phyloP scores from a whole-genome alignment of 2,797 vertebrate species.

The Anabas testudineus region DNA sequence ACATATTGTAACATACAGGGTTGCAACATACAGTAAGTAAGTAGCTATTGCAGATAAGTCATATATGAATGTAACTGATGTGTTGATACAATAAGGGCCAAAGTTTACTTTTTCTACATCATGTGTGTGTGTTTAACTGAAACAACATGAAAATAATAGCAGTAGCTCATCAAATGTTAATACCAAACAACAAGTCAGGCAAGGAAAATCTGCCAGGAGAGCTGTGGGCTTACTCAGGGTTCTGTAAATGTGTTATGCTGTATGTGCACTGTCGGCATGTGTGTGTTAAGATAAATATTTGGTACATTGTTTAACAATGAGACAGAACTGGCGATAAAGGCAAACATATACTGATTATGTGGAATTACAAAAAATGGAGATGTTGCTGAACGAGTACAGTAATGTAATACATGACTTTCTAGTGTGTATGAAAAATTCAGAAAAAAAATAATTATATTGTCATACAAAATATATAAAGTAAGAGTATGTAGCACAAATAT shows the following conservation, averaged over 20 bases:
- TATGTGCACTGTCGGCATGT: background rate
- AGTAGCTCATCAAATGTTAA: constrained; percentile 26
- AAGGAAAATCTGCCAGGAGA: constrained; percentile 10
- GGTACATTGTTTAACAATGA: background rate
- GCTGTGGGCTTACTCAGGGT: background rate
- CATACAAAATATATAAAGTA: too few species aligned
- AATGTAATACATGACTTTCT: too few species aligned
- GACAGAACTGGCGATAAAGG: too few species aligned
- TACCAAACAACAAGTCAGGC: constrained; percentile 15
- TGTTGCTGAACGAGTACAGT: too few species aligned
- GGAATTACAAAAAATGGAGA: too few species aligned
- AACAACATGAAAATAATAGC: constrained; percentile 16
- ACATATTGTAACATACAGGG: too few species aligned
- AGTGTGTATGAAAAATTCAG: too few species aligned
- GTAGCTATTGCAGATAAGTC: background rate
- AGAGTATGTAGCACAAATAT: too few species aligned
- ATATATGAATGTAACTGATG: background rate
- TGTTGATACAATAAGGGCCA: background rate
- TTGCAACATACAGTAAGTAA: background rate
- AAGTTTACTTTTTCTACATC: background rate
- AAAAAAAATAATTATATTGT: too few species aligned
- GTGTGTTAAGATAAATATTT: background rate
- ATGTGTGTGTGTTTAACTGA: background rate
- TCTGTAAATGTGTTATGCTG: background rate
- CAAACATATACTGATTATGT: too few species aligned